phyloP scores from a whole-genome alignment of 2,113 vertebrate genomes.

The Tylochromis polylepis region DNA sequence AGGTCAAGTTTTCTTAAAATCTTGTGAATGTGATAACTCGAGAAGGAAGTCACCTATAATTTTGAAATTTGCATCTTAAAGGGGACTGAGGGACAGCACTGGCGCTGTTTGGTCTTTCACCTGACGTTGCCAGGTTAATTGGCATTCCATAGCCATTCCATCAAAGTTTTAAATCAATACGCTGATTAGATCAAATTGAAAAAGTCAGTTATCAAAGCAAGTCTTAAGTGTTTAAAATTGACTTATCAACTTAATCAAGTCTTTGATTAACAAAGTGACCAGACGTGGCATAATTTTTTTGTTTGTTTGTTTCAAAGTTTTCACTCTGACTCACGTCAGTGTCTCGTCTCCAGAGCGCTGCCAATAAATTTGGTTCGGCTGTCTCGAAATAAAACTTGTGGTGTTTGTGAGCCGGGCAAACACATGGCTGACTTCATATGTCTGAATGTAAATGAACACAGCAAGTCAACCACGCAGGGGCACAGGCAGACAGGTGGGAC shows the following conservation, averaged over 20 bases:
- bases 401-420: neutral
- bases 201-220: neutral
- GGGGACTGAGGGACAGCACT: neutral
- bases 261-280: neutral
- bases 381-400: neutral
- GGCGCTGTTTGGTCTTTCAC: neutral
- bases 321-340: accelerated
- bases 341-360: neutral
- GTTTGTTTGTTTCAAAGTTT: neutral
- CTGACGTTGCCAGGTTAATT: neutral
- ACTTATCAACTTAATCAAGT: neutral
- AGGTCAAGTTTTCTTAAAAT: neutral
- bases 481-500: neutral
- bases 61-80: neutral
- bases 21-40: neutral
- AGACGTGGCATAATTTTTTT: neutral
- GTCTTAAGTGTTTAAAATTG: neutral
- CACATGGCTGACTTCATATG: neutral
- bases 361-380: neutral
- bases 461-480: neutral
- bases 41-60: neutral
- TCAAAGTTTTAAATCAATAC: neutral
- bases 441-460: neutral
- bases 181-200: neutral
- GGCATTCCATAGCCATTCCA: accelerated